phyloP scores from a whole-genome alignment of 2,888 invertebrate species.

The Drosophila helvetica region DNA sequence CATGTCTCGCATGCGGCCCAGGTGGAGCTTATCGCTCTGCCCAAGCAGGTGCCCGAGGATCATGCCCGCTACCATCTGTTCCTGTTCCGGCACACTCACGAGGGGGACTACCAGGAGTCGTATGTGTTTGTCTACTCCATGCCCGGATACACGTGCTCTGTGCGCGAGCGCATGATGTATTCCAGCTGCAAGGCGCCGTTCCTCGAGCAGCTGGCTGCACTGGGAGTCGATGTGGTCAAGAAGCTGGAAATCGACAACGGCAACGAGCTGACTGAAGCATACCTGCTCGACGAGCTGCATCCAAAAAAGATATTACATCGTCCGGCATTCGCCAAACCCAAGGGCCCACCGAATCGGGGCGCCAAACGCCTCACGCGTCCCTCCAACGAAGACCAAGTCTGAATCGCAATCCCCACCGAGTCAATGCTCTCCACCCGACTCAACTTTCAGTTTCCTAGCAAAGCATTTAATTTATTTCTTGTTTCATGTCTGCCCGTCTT shows the following conservation, averaged over 20 bases:
- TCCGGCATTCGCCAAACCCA: conserved; percentile 97
- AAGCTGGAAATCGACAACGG: conserved; percentile 97
- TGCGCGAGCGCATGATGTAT: conserved; percentile 99
- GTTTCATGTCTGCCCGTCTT: conserved; percentile 51
- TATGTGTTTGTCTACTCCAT: conserved; percentile 98
- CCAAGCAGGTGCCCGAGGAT: conserved; percentile 92
- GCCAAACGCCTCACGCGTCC: conserved; percentile 93
- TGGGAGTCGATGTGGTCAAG: conserved; percentile 92
- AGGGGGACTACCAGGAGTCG: conserved; percentile 94
- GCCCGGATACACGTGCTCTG: conserved; percentile 97
- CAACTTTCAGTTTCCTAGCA: conserved; percentile 47
- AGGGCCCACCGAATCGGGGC: conserved; percentile 96
- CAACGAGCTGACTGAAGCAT: conserved; percentile 94
- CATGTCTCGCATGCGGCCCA: conserved; percentile 91
- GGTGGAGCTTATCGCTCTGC: conserved; percentile 87
- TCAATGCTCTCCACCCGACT: conserved; percentile 25
- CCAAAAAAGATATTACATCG: conserved; percentile 94
- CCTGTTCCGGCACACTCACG: conserved; percentile 95
- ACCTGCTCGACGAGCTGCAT: conserved; percentile 96
- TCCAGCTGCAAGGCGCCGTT: conserved; percentile 98
- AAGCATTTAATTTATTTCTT: conserved; percentile 74
- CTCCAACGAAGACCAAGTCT: conserved; percentile 74
- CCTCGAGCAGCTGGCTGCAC: conserved; percentile 90
- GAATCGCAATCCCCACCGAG: conserved; percentile 64
- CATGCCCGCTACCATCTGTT: conserved; percentile 91